Evolutionary conservation across 1,140 invertebrate genomes (phyloP).

Genomic region (Lamellibrachia luymesi): DNA sequence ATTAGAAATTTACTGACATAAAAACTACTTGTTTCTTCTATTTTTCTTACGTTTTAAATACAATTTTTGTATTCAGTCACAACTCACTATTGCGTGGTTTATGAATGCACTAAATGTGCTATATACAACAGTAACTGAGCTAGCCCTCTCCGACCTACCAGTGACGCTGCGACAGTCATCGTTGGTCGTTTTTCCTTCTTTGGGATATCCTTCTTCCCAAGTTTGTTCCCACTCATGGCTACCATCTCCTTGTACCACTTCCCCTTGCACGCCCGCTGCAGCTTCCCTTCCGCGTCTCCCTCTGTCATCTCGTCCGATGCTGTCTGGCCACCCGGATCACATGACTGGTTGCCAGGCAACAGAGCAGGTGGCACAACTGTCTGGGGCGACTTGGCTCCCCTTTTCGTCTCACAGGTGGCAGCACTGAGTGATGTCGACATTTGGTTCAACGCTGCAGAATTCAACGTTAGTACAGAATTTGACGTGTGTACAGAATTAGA

Average conservation of each 20-base stretch:
- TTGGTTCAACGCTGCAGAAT: neutral
- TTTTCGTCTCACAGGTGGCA: neutral
- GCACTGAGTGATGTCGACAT: neutral
- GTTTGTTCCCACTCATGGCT: constrained; percentile 32
- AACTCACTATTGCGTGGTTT: no score
- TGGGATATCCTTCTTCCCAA: constrained; percentile 34
- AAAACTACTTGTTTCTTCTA: no score
- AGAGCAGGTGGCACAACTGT: neutral
- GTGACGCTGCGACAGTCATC: neutral
- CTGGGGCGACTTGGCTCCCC: neutral
- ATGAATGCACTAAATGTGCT: no score
- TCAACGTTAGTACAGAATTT: neutral
- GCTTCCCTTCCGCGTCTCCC: constrained; percentile 30
- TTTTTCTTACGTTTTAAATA: no score
- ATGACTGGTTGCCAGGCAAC: constrained; percentile 8
- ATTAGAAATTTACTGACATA: no score
- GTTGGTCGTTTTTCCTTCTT: neutral
- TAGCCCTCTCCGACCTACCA: neutral
- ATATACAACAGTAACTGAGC: no score
- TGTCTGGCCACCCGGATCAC: neutral
- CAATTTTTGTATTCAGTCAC: no score
- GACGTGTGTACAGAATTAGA: no score
- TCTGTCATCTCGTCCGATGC: neutral
- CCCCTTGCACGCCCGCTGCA: constrained; percentile 37
- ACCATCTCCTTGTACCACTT: constrained; percentile 38